phyloP scores from a whole-genome alignment of 1,140 invertebrate species.

The Procambarus clarkii region DNA sequence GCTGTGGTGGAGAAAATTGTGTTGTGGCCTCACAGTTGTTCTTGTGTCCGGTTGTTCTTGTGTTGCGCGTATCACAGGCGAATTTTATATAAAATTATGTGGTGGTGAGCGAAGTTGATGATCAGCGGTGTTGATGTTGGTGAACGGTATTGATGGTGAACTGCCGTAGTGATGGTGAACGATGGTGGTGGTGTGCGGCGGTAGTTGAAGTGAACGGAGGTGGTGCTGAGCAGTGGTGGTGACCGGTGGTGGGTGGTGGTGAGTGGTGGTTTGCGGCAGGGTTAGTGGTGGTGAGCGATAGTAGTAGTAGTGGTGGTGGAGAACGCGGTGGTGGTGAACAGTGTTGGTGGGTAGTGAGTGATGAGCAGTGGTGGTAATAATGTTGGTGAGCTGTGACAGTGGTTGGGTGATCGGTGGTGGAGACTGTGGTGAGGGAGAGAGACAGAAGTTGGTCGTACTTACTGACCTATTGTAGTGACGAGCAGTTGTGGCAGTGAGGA shows the following conservation, averaged over 20 bases:
- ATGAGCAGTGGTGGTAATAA: not conserved
- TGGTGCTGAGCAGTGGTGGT: too few species aligned
- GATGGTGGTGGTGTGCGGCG: not conserved
- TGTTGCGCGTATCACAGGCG: too few species aligned
- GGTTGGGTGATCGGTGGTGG: not conserved
- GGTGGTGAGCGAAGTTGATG: too few species aligned
- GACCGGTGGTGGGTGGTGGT: not conserved
- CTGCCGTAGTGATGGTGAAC: not conserved
- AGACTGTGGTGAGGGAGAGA: not conserved
- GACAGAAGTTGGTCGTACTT: too few species aligned
- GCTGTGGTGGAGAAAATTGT: too few species aligned
- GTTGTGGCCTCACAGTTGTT: too few species aligned
- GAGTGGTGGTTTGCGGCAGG: not conserved
- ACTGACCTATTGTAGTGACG: constrained; percentile 10
- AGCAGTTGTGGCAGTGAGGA: not conserved
- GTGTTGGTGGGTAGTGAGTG: not conserved
- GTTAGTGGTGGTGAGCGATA: constrained; percentile 1
- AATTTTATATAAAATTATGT: too few species aligned
- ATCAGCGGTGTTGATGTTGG: not conserved
- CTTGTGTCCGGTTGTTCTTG: too few species aligned
- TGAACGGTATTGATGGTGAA: constrained; percentile 11
- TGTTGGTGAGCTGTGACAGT: constrained; percentile 1
- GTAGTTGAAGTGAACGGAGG: not conserved
- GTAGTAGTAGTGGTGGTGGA: constrained; percentile 3
- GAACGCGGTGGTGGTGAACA: not conserved